phyloP scores from a whole-genome alignment of 1,140 invertebrate species.

The Euborellia annulipes region DNA sequence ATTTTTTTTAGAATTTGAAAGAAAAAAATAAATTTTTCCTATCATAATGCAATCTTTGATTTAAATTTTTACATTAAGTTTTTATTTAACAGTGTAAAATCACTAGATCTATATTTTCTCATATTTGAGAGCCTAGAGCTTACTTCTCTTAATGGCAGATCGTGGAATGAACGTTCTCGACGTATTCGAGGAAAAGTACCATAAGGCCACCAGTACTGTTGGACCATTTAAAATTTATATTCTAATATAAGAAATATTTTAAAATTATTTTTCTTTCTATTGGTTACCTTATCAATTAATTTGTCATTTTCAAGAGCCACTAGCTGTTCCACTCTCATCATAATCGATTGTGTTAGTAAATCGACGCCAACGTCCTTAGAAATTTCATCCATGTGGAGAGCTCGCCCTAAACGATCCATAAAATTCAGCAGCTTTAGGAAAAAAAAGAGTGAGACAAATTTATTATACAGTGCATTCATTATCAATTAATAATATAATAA shows the following conservation, averaged over 20 bases:
- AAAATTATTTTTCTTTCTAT: too few relatives aligned
- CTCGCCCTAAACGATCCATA: constrained; percentile 50
- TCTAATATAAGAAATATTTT: constrained; percentile 8
- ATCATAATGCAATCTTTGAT: too few relatives aligned
- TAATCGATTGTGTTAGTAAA: constrained; percentile 57
- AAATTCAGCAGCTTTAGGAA: constrained; percentile 49
- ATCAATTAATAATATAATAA: neutral
- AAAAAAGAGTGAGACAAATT: too few relatives aligned
- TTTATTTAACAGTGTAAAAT: too few relatives aligned
- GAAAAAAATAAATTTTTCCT: too few relatives aligned
- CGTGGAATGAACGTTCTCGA: constrained; percentile 42
- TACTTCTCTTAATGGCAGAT: constrained; percentile 21
- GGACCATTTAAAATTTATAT: constrained; percentile 4
- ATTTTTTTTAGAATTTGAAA: too few relatives aligned
- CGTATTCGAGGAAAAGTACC: constrained; percentile 48
- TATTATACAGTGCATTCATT: too few relatives aligned
- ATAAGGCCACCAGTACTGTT: constrained; percentile 33
- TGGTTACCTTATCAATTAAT: constrained; percentile 61
- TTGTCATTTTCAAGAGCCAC: constrained; percentile 59
- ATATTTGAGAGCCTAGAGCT: too few relatives aligned
- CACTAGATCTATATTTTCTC: too few relatives aligned
- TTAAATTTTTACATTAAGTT: too few relatives aligned
- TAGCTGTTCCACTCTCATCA: constrained; percentile 59
- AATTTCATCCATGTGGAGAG: constrained; percentile 58
- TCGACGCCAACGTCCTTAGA: constrained; percentile 61